These are phyloP conservation scores for Eurois occulta DNA, from an alignment of 2,888 invertebrate species.

Conservation along the genomic window DNA sequence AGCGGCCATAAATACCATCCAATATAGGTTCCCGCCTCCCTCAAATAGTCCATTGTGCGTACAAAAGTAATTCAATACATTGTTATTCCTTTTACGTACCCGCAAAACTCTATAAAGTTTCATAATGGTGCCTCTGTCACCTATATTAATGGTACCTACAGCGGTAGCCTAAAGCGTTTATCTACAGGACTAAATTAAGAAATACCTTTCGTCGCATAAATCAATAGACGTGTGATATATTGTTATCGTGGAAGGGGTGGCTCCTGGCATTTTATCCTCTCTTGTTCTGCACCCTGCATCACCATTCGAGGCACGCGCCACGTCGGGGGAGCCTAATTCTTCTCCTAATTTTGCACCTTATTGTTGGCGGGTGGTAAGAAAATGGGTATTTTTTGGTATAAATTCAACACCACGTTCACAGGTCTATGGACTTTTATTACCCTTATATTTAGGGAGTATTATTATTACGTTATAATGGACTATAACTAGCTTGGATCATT, in stretches of 20 bases:
- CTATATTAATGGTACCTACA: conserved; percentile 67
- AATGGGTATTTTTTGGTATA: conserved; percentile 83
- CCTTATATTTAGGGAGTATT: conserved; percentile 55
- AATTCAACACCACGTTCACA: conserved; percentile 75
- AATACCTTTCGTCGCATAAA: conserved; percentile 78
- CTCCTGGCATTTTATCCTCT: conserved; percentile 66
- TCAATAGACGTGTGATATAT: conserved; percentile 76
- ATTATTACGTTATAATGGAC: conserved; percentile 53
- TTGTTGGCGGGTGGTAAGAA: conserved; percentile 84
- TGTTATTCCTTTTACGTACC: conserved; percentile 71
- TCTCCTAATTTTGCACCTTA: conserved; percentile 90
- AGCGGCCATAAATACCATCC: conserved; percentile 63
- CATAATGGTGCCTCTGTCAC: conserved; percentile 70
- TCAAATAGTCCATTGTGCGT: conserved; percentile 65
- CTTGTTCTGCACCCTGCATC: conserved; percentile 76
- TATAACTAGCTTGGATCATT: conserved; percentile 34
- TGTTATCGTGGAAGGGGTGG: conserved; percentile 72
- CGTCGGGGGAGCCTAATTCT: conserved; percentile 87
- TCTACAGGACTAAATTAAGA: conserved; percentile 77
- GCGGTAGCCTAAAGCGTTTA: conserved; percentile 64
- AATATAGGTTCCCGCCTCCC: conserved; percentile 58
- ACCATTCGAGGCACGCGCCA: conserved; percentile 83
- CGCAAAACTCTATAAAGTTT: conserved; percentile 71
- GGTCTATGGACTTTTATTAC: conserved; percentile 71
- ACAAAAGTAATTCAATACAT: conserved; percentile 68